Base-by-base conservation (phyloP, 2,888 invertebrate genomes). In the Ophion ventricosus region DNA sequence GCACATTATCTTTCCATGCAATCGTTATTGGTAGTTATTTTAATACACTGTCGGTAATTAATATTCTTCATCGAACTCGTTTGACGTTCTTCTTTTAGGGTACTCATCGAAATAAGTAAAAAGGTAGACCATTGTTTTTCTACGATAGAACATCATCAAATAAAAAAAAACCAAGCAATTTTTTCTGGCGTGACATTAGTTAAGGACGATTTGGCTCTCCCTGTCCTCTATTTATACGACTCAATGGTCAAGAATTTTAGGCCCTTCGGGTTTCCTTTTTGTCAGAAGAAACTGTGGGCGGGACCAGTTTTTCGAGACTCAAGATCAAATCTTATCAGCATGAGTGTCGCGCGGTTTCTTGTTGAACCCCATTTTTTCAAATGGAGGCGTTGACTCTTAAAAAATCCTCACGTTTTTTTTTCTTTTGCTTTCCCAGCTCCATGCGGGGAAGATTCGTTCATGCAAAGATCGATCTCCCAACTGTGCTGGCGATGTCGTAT, bases 241-340 rank as follows among this genome's bases (percentile, higher is more conserved):
- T 4, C 35, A 14, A 10, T 14, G 66, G 8, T 40, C 29, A 49
- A 29, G 11, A 26, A 26, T 26, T 8, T 59, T 20, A 17, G 77
- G 57, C 77, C 20, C 26, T 43, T 81, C 26, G 23, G 35, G 17
- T 23, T 40, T 59, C 26, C 49, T 64, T 59, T 59, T n/a, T 10
- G 35, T 20, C n/a, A n/a, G 8, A 29, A 23, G 63, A 85, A 88
- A 86, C 76, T 78, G 87, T 84, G 64, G 77, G 72, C 69, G 59
- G 29, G 56, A 56, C 74, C 76, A 57, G 35, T 74, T 56, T 59
- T 61, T 29, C 29, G 63, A 35, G 43, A 70, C 20, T 67, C 59
- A 78, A 70, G 72, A 77, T 74, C 43, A 67, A 66, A 61, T 61
- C 43, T 64, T 80, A 63, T 40, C 43, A 23, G 73, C 14, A 40